Percentiles rank a stretch among this genome's conserved stretches.
phyloP scores from a whole-genome alignment of 2,113 vertebrate species.

The Heterotilapia buettikoferi region DNA sequence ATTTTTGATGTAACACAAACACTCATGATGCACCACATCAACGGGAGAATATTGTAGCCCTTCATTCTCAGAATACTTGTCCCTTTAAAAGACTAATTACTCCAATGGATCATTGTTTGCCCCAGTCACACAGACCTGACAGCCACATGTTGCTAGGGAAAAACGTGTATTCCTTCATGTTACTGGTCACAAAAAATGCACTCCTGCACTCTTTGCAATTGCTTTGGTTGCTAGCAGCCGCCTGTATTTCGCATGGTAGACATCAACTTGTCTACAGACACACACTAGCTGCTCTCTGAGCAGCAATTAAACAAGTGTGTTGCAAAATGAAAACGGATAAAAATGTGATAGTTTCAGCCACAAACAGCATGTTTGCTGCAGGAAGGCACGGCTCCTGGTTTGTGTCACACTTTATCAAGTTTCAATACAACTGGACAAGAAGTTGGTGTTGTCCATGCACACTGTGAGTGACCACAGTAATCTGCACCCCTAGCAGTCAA shows the following conservation, averaged over 20 bases:
- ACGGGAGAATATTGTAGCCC: neutral
- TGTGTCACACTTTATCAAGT: neutral
- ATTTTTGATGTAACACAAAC: neutral
- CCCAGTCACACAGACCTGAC: neutral
- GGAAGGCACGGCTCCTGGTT: neutral
- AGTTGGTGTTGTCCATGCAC: neutral
- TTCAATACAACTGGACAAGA: neutral
- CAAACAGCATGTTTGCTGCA: neutral
- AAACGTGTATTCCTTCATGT: neutral
- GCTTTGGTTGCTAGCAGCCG: neutral
- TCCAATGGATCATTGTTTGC: neutral
- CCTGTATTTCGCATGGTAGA: neutral
- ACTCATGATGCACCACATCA: neutral
- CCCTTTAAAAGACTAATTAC: neutral
- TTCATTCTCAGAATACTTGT: neutral
- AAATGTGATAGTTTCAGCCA: neutral
- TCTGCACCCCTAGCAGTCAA: neutral
- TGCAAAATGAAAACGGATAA: neutral
- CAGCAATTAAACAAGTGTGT: neutral
- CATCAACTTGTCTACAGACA: neutral
- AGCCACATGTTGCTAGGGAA: neutral
- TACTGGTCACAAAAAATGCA: neutral
- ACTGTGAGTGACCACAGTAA: neutral
- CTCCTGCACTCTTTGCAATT: neutral
- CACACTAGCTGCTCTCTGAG: neutral